A percentile compares a stretch with the other conserved stretches of the same genome.
phyloP scores from a whole-genome alignment of 1,140 invertebrate species.

The Pseudobourletiella spinata region DNA sequence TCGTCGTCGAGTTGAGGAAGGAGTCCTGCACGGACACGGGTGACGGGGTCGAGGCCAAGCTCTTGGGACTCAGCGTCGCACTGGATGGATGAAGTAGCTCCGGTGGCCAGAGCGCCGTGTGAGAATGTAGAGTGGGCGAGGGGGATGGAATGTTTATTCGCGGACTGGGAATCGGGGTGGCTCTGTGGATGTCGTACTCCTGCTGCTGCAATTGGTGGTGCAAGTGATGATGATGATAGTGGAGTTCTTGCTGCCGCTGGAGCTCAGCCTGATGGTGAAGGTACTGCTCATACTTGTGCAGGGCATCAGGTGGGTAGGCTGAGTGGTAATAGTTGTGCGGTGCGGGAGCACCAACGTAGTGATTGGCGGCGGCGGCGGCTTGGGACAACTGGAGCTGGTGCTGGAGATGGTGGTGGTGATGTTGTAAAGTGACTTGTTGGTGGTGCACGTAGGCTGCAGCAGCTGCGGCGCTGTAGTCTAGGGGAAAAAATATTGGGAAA shows the following conservation, averaged over 20 bases:
- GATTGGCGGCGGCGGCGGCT: too few species aligned
- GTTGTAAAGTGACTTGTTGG: conserved; percentile 8
- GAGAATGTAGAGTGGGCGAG: conserved; percentile 13
- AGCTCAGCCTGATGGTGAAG: conserved; percentile 17
- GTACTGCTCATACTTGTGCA: conserved; percentile 25
- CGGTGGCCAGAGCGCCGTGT: conserved; percentile 6
- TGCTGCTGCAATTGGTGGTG: conserved; percentile 9
- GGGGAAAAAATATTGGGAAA: background rate
- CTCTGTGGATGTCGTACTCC: conserved; percentile 16
- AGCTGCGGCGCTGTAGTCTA: conserved; percentile 19
- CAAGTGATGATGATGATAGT: conserved; percentile 15
- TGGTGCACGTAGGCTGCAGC: conserved; percentile 20
- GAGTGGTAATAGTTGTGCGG: too few species aligned
- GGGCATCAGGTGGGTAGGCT: conserved; percentile 18
- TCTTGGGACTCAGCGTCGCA: conserved; percentile 29
- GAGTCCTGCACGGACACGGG: conserved; percentile 31
- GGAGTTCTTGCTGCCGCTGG: conserved; percentile 8
- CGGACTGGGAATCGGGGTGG: conserved; percentile 19
- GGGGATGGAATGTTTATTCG: conserved; percentile 29
- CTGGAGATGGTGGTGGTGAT: conserved; percentile 12
- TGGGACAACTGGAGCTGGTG: conserved; percentile 18
- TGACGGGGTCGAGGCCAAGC: conserved; percentile 33
- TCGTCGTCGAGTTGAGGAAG: background rate
- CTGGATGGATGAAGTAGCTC: conserved; percentile 24
- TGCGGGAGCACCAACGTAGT: conserved; percentile 6